Evolutionary conservation across 2,797 vertebrate species (phyloP).

Genomic region (Chelon auratus): DNA sequence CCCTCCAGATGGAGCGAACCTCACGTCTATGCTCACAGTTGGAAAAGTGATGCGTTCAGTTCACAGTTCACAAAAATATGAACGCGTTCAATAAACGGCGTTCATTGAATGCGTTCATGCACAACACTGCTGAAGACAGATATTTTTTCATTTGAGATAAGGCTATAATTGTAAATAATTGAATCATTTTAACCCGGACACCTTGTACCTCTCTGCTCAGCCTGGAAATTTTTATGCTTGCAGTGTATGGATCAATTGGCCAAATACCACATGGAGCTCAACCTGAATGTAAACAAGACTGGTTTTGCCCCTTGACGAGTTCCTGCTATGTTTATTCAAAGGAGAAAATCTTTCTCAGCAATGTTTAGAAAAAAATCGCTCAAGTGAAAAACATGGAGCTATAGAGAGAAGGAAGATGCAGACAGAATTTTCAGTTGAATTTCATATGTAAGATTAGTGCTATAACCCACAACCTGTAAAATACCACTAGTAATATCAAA

Average conservation of each 20-base stretch:
- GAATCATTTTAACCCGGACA: neutral
- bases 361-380: conserved; percentile 3
- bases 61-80: no score
- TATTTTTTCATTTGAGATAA: conserved; percentile 21
- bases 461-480: conserved; percentile 3
- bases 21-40: neutral
- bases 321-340: conserved; percentile 11
- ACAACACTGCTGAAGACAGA: neutral
- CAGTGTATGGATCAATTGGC: conserved; percentile 1
- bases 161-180: conserved; percentile 7
- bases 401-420: conserved; percentile 3
- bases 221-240: conserved; percentile 6
- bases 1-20: no score
- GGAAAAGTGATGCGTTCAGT: no score
- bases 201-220: conserved; percentile 5
- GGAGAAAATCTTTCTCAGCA: neutral
- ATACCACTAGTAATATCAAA: conserved; percentile 17
- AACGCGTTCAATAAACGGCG: no score
- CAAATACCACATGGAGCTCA: neutral
- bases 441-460: no score
- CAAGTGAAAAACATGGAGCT: neutral
- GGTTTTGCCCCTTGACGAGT: conserved; percentile 8
- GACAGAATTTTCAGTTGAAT: neutral
- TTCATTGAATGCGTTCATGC: no score
- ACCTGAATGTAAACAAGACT: neutral